These are phyloP conservation scores for Phyllostomus discolor DNA, from an alignment of 2,113 vertebrate genomes.

Conservation along the genomic window DNA sequence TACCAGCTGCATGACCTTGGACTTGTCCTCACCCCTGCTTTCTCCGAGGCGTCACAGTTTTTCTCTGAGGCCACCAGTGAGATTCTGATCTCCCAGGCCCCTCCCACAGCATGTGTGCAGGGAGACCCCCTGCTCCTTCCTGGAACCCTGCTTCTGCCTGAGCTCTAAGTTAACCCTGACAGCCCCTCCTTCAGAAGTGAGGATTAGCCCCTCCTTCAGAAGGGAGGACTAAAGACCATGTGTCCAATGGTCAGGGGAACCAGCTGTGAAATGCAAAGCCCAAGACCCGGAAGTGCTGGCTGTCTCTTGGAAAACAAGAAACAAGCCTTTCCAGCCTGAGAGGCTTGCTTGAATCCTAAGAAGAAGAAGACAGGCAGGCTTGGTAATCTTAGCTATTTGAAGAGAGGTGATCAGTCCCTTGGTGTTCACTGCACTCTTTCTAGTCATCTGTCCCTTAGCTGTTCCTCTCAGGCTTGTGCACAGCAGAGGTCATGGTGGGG, in stretches of 20 bases:
- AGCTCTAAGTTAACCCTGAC: conserved; percentile 11
- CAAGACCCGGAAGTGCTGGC: background rate
- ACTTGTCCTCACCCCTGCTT: fast-evolving
- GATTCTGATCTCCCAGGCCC: background rate
- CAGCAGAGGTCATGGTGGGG: background rate
- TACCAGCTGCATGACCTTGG: background rate
- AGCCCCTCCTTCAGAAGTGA: conserved; percentile 1
- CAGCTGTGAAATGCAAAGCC: background rate
- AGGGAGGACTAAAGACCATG: background rate
- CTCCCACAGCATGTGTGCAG: background rate
- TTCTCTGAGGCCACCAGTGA: fast-evolving
- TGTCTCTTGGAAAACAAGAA: background rate
- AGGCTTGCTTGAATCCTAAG: background rate
- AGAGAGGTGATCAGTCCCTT: background rate
- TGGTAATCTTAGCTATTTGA: background rate
- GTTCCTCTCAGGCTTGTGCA: background rate
- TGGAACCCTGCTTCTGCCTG: background rate
- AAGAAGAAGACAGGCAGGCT: background rate
- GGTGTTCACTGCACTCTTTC: background rate
- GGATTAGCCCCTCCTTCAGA: background rate
- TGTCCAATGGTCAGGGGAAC: background rate
- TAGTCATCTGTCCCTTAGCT: background rate
- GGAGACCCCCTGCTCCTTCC: too few species aligned
- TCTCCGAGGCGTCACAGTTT: background rate
- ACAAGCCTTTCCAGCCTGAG: background rate